These are phyloP conservation scores for Pelosia muscerda DNA, from an alignment of 2,888 invertebrate species.

Conservation along the genomic window DNA sequence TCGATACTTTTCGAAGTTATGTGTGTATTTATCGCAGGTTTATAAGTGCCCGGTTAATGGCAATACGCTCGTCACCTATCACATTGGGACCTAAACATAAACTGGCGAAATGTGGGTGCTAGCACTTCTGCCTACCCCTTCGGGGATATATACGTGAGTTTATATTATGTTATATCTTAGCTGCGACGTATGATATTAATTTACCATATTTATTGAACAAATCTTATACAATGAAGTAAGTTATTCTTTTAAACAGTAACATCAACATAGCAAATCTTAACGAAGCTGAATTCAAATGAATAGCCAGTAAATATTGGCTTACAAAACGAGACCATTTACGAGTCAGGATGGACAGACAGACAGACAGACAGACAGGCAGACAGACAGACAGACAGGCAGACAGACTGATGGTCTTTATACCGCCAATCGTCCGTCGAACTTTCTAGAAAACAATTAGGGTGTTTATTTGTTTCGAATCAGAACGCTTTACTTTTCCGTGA, in stretches of 20 bases:
- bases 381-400: conserved; percentile 17
- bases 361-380: conserved; percentile 18
- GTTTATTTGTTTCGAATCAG: conserved; percentile 22
- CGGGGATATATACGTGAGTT: no score
- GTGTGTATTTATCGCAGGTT: no score
- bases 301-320: conserved; percentile 11
- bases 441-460: conserved; percentile 50
- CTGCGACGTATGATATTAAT: neutral
- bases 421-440: conserved; percentile 51
- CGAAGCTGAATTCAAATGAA: conserved; percentile 8
- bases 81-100: no score
- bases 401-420: conserved; percentile 38
- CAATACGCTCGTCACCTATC: no score
- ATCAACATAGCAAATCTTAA: neutral
- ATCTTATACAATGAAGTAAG: neutral
- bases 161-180: no score
- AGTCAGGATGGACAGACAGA: conserved; percentile 40
- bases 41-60: no score
- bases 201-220: neutral
- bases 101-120: no score
- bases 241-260: neutral
- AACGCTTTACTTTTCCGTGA: conserved; percentile 31
- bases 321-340: conserved; percentile 24
- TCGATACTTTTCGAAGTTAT: no score
- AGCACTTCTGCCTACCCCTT: no score